Percentiles rank a stretch among this genome's conserved stretches.
phyloP scores from a whole-genome alignment of 2,888 invertebrate species.

The Zelleria hepariella region DNA sequence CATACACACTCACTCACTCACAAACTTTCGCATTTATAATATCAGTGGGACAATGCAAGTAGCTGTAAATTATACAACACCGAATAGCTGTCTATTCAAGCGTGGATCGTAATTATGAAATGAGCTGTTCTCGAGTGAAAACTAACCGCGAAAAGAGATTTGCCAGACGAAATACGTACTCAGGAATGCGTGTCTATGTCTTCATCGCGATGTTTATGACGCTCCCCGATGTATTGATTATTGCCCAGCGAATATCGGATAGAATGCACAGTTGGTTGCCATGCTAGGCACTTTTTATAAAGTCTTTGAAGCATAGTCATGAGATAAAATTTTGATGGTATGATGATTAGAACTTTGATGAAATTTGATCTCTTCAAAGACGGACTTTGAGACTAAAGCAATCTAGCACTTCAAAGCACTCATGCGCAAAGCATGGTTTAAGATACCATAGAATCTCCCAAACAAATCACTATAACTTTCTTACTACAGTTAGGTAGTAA shows the following conservation, averaged over 20 bases:
- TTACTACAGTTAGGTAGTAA: too few species aligned
- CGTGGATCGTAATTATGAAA: neutral
- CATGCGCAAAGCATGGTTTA: too few species aligned
- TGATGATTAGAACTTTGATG: neutral
- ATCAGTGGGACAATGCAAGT: too few species aligned
- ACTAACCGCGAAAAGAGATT: neutral
- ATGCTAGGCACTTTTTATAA: neutral
- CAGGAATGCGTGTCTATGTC: neutral
- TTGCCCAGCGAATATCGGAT: neutral
- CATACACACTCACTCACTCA: too few species aligned
- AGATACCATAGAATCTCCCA: too few species aligned
- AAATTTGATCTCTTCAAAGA: too few species aligned
- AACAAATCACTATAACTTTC: too few species aligned
- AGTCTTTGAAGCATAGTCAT: neutral
- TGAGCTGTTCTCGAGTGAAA: neutral
- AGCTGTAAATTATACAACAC: neutral
- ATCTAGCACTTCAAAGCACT: too few species aligned
- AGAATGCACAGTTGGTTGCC: too few species aligned
- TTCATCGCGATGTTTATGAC: neutral
- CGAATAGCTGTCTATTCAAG: neutral
- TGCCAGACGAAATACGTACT: neutral
- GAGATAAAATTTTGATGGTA: neutral
- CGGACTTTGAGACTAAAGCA: too few species aligned
- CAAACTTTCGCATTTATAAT: too few species aligned
- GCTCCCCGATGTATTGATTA: neutral